phyloP scores from a whole-genome alignment of 2,113 vertebrate genomes.

The Eurypyga helias region DNA sequence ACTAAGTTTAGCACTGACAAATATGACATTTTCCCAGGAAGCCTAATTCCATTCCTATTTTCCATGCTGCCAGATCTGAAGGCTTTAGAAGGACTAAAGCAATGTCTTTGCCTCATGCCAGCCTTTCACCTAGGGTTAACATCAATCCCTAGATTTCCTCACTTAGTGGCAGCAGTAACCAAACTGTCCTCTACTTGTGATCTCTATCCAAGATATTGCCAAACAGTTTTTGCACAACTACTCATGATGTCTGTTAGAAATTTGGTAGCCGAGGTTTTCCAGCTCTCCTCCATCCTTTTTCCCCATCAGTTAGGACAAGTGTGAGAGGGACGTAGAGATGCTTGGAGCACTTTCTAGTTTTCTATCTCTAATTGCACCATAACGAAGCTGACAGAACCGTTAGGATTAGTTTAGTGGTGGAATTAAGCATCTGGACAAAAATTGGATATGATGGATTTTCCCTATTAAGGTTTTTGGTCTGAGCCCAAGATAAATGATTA shows the following conservation, averaged over 20 bases:
- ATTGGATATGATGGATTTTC: constrained; percentile 70
- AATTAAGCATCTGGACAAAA: constrained; percentile 72
- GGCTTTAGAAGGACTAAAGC: neutral
- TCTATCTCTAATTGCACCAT: constrained; percentile 10
- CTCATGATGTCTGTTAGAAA: neutral
- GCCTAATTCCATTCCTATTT: neutral
- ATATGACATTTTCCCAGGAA: neutral
- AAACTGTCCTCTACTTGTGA: neutral
- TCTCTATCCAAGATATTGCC: neutral
- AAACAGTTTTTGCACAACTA: neutral
- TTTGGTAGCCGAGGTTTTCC: neutral
- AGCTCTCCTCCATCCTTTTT: neutral
- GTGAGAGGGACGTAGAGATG: neutral
- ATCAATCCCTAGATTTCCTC: neutral
- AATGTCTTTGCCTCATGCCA: neutral
- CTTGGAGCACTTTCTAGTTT: neutral
- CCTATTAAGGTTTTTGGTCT: constrained; percentile 61
- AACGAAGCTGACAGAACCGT: constrained; percentile 50
- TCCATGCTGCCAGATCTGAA: neutral
- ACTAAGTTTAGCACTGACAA: neutral
- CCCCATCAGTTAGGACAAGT: neutral
- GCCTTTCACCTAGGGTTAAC: neutral
- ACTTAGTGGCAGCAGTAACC: neutral
- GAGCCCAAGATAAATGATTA: constrained; percentile 69
- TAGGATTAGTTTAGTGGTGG: constrained; percentile 56